Base-by-base conservation (phyloP, 2,888 invertebrate genomes). In the Phengaris arion region DNA sequence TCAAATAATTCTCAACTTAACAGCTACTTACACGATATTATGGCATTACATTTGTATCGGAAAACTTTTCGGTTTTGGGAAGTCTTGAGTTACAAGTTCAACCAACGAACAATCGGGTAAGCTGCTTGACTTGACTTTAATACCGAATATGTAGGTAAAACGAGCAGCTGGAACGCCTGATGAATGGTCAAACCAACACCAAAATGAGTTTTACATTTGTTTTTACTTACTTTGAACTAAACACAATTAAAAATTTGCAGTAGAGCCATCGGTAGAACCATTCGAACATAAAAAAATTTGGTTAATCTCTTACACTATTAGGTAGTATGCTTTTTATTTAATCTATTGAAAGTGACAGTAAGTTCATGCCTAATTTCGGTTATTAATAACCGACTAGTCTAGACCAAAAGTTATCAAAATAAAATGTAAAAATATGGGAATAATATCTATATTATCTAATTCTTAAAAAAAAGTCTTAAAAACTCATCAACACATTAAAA, bases 1-100 rank as follows among this genome's bases (percentile, higher is more conserved):
- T 93, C 92, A 92, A 93, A 91, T 89, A 81, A 88, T 87, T 89
- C 89, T 93, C 93, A 88, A 82, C 77, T 88, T 90, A 90, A 82
- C 82, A 85, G 86, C 77, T 86, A 86, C 92, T 92, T 92, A 93
- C 78, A 89, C 81, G 22, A 87, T 93, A 93, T 87, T 93, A 93
- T 93, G 93, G 93, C 93, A 91, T 91, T 35, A 68, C 12, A 54
- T 74, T 77, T 77, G 77, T 79, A 75, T 75, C 74, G 70, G 75
- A 70, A 70, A 52, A 22, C 54, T 70, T 22, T 5, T 10, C 22
- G 12, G 8, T 52, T 72, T 54, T 72, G 64, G 7, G 10, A 64
- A 6, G 35, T 12, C 64, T 64, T 64, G 10, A 35, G 35, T 5
- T 3, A 3, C 35, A 35, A 35, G 35, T 35, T 35, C 35, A 35